Evolutionary conservation across 2,113 vertebrate genomes (phyloP).

Genomic region (Acanthisitta chloris): DNA sequence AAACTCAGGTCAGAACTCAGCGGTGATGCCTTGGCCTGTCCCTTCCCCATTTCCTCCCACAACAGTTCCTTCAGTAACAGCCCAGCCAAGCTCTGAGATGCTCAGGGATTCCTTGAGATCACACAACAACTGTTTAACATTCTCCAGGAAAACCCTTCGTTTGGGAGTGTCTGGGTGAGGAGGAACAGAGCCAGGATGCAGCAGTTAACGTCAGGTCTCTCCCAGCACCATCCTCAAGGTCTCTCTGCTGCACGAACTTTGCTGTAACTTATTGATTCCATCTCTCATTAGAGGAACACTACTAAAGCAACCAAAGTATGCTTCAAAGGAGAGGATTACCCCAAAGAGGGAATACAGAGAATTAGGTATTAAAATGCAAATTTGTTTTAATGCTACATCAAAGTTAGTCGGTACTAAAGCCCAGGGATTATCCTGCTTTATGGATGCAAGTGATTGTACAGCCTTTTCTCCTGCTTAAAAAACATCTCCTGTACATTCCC

Average conservation of each 20-base stretch:
- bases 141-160: not conserved
- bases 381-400: constrained; percentile 15
- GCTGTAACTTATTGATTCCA: not conserved
- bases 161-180: not conserved
- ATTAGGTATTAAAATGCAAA: constrained; percentile 16
- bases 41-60: not conserved
- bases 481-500: not conserved
- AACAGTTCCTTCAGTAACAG: not conserved
- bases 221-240: not conserved
- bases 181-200: not conserved
- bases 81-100: not conserved
- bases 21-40: not conserved
- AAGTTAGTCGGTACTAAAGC: constrained; percentile 1
- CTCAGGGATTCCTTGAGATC: not conserved
- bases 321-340: not conserved
- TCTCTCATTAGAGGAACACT: not conserved
- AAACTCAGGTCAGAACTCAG: not conserved
- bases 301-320: not conserved
- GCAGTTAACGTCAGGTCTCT: not conserved
- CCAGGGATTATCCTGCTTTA: not conserved
- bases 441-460: not conserved
- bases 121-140: not conserved
- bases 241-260: not conserved
- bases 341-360: not conserved
- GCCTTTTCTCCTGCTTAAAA: not conserved